Evolutionary conservation across 1,140 invertebrate species (phyloP).

Genomic region (Mylabris phalerata): DNA sequence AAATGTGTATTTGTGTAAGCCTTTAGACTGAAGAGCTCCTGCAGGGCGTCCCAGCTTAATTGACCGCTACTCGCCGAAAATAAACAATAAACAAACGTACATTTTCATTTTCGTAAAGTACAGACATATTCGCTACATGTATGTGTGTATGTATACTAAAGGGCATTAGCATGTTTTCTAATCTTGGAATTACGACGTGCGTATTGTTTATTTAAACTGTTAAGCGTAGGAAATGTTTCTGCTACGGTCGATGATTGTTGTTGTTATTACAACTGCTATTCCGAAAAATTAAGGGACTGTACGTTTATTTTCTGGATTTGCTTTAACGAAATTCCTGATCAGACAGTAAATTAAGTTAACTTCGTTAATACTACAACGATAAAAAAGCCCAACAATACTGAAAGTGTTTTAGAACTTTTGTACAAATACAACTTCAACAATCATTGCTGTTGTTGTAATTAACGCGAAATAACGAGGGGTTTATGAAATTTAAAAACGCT

Average conservation of each 20-base stretch:
- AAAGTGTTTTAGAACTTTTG: too few relatives aligned
- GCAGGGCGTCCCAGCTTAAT: constrained; percentile 9
- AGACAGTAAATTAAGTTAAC: too few relatives aligned
- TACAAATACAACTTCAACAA: too few relatives aligned
- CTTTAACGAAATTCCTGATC: neutral
- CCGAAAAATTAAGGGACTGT: constrained; percentile 3
- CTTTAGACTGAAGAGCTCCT: constrained; percentile 6
- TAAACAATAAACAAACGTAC: constrained; percentile 14
- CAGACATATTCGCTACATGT: too few relatives aligned
- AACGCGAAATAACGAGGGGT: too few relatives aligned
- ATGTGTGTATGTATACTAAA: too few relatives aligned
- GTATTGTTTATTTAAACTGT: constrained; percentile 17
- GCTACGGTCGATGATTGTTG: neutral
- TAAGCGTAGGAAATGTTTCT: neutral
- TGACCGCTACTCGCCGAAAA: constrained; percentile 14
- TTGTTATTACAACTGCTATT: neutral
- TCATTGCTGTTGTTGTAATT: too few relatives aligned
- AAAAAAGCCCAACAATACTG: too few relatives aligned
- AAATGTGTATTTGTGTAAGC: constrained; percentile 6
- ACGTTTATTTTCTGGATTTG: constrained; percentile 16
- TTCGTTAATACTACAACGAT: too few relatives aligned
- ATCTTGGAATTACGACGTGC: constrained; percentile 16
- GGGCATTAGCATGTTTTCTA: constrained; percentile 14
- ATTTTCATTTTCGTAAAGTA: constrained; percentile 5
- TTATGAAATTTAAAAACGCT: too few relatives aligned